Base-by-base conservation (phyloP, 64 coral and sea anemone genomes). In the Montipora cactus region DNA sequence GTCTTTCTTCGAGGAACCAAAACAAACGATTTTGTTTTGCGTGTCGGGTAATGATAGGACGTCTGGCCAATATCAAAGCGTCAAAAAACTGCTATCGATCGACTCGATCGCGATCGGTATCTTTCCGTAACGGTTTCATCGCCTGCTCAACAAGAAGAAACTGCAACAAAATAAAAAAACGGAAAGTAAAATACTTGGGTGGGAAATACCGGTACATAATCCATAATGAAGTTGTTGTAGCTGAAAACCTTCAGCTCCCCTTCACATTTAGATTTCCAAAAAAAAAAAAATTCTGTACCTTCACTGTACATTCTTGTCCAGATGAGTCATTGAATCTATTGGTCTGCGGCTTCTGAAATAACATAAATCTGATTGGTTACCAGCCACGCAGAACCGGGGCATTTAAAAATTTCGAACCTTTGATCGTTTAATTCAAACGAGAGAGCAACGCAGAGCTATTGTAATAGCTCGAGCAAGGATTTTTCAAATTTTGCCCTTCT, bases 361-460 rank as follows among this genome's bases (percentile, higher is more conserved):
- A 59, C 81, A 79, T 16, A 4, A 91, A 80, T 66, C 69, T 97
- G 89, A 97, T 95, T 95, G 80, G 77, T 94, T 70, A 59, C 92
- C 72, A 87, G 20, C 85, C 68, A 79, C 89, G 88, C 79, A 64
- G 21, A 86, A 59, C 71, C 79, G 76, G 77, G 70, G 13, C 0
- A 88, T 94, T 87, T 69, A 80, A 93, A 89, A 96, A 95, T 69
- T 89, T 97, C 93, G 92, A 97, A 97, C 70, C 59, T 94, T 94
- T 75, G 88, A 96, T 94, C 95, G 92, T 84, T 96, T 81, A 14
- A 78, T 66, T 84, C 90, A 95, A 88, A 64, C 58, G 23, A 7
- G 48, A 76, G 13, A 49, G 7, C 76, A 11, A 37, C 37, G 37
- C 37, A 37, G 37, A 37, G 37, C 37, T 37, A 37, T 37, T 37